Conservation (phyloP, 2,797 vertebrate species). For the Melopsittacus undulatus region DNA sequence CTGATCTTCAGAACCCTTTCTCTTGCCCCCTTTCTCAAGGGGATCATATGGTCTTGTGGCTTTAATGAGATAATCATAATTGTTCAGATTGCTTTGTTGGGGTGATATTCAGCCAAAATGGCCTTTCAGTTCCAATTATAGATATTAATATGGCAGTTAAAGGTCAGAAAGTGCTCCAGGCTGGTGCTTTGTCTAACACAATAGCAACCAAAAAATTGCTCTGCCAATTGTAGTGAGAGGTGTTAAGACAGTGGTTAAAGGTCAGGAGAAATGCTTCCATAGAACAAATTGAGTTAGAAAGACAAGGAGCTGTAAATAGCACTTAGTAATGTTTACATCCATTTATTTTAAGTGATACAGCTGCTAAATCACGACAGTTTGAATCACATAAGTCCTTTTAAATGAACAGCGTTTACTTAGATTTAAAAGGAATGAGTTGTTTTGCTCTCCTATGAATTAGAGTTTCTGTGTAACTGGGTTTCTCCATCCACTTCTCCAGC, state of each 20-base stretch:
- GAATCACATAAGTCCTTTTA: not conserved
- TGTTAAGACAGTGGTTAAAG: constrained; percentile 21
- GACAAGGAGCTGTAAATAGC: not conserved
- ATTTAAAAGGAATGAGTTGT: not conserved
- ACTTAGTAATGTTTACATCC: not conserved
- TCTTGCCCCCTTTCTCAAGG: constrained; percentile 3
- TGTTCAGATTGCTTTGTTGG: constrained; percentile 51
- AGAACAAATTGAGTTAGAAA: not conserved
- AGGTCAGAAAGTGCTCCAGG: constrained; percentile 46
- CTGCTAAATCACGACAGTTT: not conserved
- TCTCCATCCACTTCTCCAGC: not conserved
- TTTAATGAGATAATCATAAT: constrained; percentile 34
- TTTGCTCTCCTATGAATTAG: not conserved
- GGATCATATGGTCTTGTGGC: not conserved
- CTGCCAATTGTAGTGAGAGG: not conserved
- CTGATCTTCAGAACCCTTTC: constrained; percentile 29
- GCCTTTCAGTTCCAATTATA: constrained; percentile 50
- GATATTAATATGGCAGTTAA: constrained; percentile 41
- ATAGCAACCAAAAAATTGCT: constrained; percentile 1
- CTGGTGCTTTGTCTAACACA: not conserved
- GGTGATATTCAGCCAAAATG: constrained; percentile 49
- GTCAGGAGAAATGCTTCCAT: not conserved
- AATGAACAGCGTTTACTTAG: not conserved
- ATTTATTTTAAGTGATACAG: not conserved
- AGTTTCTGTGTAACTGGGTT: not conserved